Evolutionary conservation across 2,888 invertebrate genomes (phyloP).

Genomic region (Gymnoscelis rufifasciata): DNA sequence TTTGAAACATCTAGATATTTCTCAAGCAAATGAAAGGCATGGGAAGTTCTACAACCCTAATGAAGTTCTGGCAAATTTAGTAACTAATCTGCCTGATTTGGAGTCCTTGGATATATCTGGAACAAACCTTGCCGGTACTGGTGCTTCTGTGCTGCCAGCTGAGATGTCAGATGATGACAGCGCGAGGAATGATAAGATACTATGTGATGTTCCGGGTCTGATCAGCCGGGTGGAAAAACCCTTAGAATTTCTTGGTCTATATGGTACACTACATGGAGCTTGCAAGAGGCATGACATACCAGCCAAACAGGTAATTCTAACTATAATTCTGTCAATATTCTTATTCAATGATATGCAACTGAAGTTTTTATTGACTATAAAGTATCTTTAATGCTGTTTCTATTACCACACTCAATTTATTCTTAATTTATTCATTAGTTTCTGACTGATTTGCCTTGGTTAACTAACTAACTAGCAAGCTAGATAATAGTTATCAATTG

Average conservation of each 20-base stretch:
- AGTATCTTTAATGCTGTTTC: too few relatives aligned
- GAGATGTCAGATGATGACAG: conserved; percentile 34
- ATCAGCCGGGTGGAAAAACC: conserved; percentile 86
- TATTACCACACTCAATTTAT: too few relatives aligned
- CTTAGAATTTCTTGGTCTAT: conserved; percentile 93
- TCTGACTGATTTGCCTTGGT: too few relatives aligned
- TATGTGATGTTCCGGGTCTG: conserved; percentile 92
- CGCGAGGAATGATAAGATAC: conserved; percentile 38
- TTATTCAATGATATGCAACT: too few relatives aligned
- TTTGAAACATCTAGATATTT: conserved; percentile 89
- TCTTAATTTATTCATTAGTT: too few relatives aligned
- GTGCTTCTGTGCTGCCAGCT: conserved; percentile 79
- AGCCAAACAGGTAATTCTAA: conserved; percentile 85
- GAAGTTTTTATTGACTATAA: too few relatives aligned
- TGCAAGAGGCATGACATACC: conserved; percentile 95
- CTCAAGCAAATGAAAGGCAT: conserved; percentile 84
- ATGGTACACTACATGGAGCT: conserved; percentile 93
- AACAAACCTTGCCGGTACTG: conserved; percentile 94
- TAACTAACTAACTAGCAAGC: too few relatives aligned
- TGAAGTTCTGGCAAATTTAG: conserved; percentile 83
- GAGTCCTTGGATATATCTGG: conserved; percentile 95
- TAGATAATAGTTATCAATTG: too few relatives aligned
- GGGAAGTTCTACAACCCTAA: conserved; percentile 88
- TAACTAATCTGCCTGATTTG: conserved; percentile 85
- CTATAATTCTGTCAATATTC: too few relatives aligned